These are phyloP conservation scores for Empis stercorea DNA, from an alignment of 2,888 invertebrate species.

Conservation along the genomic window DNA sequence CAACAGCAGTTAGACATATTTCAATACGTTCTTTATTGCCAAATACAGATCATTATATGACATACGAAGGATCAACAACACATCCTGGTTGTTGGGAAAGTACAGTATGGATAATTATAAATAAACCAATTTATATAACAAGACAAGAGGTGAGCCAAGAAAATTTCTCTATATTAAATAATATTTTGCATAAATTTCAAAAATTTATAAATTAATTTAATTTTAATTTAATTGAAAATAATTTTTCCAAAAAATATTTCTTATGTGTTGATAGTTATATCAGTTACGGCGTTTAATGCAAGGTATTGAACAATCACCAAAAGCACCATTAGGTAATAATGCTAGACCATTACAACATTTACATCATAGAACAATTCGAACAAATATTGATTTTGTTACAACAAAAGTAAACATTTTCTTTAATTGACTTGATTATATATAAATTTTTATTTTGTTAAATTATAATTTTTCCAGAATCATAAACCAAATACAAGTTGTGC, in stretches of 20 bases:
- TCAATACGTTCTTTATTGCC: slow-evolving; percentile 79
- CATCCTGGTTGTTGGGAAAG: slow-evolving; percentile 99
- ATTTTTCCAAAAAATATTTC: no score
- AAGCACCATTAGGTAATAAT: slow-evolving; percentile 88
- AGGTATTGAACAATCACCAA: slow-evolving; percentile 71
- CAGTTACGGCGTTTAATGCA: slow-evolving; percentile 79
- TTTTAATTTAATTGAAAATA: not conserved
- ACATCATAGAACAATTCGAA: slow-evolving; percentile 86
- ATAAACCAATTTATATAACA: slow-evolving; percentile 95
- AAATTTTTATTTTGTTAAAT: no score
- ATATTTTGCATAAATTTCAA: not conserved
- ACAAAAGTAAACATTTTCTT: slow-evolving; percentile 40
- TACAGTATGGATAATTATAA: slow-evolving; percentile 97
- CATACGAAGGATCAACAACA: slow-evolving; percentile 95
- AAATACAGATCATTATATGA: slow-evolving; percentile 91
- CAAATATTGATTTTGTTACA: slow-evolving; percentile 91
- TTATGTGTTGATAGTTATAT: no score
- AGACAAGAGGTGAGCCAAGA: slow-evolving; percentile 72
- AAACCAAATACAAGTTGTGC: slow-evolving; percentile 60
- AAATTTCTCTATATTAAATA: not conserved
- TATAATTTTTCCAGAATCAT: no score
- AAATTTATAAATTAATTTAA: no score
- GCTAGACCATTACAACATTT: slow-evolving; percentile 85
- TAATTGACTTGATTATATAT: no score
- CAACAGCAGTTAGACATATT: slow-evolving; percentile 69